Evolutionary conservation across 2,888 invertebrate genomes (phyloP), one percentile per base, ranked within the genome.

Genomic region (Eilema griseolum): DNA sequence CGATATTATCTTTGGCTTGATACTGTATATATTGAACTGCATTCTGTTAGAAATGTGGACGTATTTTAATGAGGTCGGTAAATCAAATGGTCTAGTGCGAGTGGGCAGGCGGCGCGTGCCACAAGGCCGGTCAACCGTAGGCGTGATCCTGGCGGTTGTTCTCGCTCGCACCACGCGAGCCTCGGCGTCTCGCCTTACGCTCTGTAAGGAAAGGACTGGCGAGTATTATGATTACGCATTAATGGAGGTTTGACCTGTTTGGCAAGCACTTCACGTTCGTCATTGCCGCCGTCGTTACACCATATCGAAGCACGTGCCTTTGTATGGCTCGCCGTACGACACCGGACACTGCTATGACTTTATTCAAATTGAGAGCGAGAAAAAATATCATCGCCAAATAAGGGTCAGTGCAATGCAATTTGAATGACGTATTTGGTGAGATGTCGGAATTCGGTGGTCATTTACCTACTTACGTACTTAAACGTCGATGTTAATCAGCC

Each of bases 41-140:
- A 85, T 84, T 85, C 12, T 64, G 63, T 78, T 83, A 74, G 83
- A 81, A 81, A 83, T 83, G 83, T 86, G 85, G 85, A 86, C 83
- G 82, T 87, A 86, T 85, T 87, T 84, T 84, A 92, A 92, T 90
- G 87, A 89, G 86, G 83, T 85, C 87, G 84, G 87, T 92, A 92
- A 91, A 93, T 93, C 91, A 90, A 91, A 89, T 88, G 87, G 82
- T 87, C 87, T 87, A 88, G 85, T 87, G 83, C 81, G 78, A 83
- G 85, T 84, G 84, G 75, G 79, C 81, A 72, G 74, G 77, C 82
- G 93, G 93, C 95, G 94, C 95, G 95, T 95, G 95, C 95, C 94
- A 85, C 95, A 94, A 94, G 95, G 94, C 91, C 94, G 92, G 89
- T 88, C 88, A 86, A 87, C 88, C 89, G 89, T 86, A 89, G 92